Base-by-base conservation (phyloP, 35 echinoderm and acorn worm species). In the Nesometra sesokonis region DNA sequence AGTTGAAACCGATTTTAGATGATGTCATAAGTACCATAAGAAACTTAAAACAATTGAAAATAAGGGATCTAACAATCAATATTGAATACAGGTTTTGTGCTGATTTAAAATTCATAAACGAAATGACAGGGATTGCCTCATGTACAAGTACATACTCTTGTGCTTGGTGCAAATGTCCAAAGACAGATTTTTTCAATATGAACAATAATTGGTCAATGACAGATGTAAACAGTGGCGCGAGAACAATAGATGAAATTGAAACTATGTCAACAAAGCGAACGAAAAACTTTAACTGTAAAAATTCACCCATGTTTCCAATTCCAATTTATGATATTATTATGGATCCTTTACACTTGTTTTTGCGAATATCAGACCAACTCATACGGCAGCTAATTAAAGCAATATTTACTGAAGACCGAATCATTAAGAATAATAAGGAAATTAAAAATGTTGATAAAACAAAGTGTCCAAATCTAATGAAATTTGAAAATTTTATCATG, bases 321-420 rank as follows among this genome's bases (percentile, higher is more conserved):
- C 17, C 46, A 30, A 76, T 92, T 11, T 21, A 38, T 3, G 79
- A 88, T 33, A 35, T 88, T 79, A 84, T 92, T 0, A 35, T 46
- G 9, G 91, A 92, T 35, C 84, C 86, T 27, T 37, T 88, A 30
- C 91, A 92, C 76, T 88, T 92, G 32, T 92, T 31, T 84, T 36
- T 92, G 0, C 77, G 82, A 40, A 92, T 92, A 79, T 78, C 85
- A 17, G 91, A 92, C 85, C 91, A 92, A 37, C 34, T 88, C 11
- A 30, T 88, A 0, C 35, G 77, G 57, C 82, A 92, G 32, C 21
- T 92, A 0, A 84, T 92, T 36, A 77, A 87, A 34, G 79, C 79
- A 36, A 29, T 85, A 19, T 80, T 77, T 30, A n/a, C 31, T 46
- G 0, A 37, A 77, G 90, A 88, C 29, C 88, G 88, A 29, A n/a